A percentile compares a stretch with the other conserved stretches of the same genome.
Conservation (phyloP, 2,797 vertebrate genomes). For the Dallia pectoralis region DNA sequence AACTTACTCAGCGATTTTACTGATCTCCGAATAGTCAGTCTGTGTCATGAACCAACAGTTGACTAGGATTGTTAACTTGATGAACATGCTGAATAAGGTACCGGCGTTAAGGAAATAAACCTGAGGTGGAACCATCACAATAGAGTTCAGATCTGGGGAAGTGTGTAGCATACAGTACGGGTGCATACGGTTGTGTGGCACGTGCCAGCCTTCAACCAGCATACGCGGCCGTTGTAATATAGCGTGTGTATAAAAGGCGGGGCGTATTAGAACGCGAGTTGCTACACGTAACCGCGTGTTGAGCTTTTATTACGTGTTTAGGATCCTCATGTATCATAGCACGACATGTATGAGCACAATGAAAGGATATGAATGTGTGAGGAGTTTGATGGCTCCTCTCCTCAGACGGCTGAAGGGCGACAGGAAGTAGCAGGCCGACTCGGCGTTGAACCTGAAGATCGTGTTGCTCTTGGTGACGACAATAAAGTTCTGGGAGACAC, state of each 20-base stretch:
- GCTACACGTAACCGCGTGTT: too few species aligned
- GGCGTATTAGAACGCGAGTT: too few species aligned
- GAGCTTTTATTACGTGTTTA: too few species aligned
- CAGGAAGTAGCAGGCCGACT: slow-evolving; percentile 84
- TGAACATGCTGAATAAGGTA: slow-evolving; percentile 94
- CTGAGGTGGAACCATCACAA: too few species aligned
- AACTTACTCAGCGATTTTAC: slow-evolving; percentile 93
- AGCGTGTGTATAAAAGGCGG: too few species aligned
- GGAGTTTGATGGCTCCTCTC: slow-evolving; percentile 81
- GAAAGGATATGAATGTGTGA: slow-evolving; percentile 97
- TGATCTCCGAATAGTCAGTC: slow-evolving; percentile 87
- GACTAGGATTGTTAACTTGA: slow-evolving; percentile 93
- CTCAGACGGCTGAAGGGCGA: slow-evolving; percentile 82
- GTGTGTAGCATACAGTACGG: too few species aligned
- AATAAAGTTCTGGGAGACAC: slow-evolving; percentile 84
- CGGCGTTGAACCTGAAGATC: slow-evolving; percentile 90
- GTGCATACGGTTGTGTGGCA: too few species aligned
- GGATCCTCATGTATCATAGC: not conserved
- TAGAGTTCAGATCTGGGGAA: too few species aligned
- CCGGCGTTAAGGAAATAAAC: slow-evolving; percentile 74
- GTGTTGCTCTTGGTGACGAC: slow-evolving; percentile 88
- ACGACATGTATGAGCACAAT: not conserved
- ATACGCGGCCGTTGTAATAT: too few species aligned
- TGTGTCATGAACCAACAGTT: slow-evolving; percentile 96
- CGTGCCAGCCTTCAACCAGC: too few species aligned